Evolutionary conservation across 2,113 vertebrate genomes (phyloP).

Genomic region (Pangasianodon hypophthalmus): DNA sequence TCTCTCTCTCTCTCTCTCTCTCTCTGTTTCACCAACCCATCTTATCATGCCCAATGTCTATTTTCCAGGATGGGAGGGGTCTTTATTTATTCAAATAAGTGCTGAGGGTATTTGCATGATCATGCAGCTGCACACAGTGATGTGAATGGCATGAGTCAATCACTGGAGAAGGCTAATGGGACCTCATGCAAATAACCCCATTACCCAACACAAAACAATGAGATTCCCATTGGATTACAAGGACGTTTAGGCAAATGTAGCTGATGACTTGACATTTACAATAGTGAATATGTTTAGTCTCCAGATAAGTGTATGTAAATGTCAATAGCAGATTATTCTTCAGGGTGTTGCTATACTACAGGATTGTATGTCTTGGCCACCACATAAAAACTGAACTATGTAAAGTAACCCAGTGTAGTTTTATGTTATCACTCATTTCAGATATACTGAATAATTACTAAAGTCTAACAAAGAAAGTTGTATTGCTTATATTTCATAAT

Average conservation of each 20-base stretch:
- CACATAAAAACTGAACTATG: no score
- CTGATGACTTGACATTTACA: constrained; percentile 29
- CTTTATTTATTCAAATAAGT: constrained; percentile 71
- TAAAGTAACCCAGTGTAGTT: neutral
- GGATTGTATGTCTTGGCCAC: neutral
- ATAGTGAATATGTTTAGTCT: constrained; percentile 45
- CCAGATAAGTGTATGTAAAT: constrained; percentile 22
- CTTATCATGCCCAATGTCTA: constrained; percentile 48
- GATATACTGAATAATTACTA: neutral
- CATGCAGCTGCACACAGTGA: constrained; percentile 41
- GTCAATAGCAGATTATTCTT: constrained; percentile 27
- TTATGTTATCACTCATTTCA: neutral
- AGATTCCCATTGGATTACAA: constrained; percentile 29
- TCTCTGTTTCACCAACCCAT: constrained; percentile 4
- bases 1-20: neutral
- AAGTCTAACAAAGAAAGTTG: neutral
- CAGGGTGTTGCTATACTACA: neutral
- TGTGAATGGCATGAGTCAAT: constrained; percentile 42
- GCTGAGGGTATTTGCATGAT: constrained; percentile 33
- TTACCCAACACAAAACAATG: constrained; percentile 32
- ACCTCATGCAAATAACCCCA: constrained; percentile 40
- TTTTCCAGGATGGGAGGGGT: constrained; percentile 60
- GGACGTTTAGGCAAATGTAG: constrained; percentile 35
- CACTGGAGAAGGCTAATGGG: constrained; percentile 21
- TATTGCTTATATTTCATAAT: neutral